phyloP scores from a whole-genome alignment of 2,888 invertebrate species.

The Melipona bicolor region DNA sequence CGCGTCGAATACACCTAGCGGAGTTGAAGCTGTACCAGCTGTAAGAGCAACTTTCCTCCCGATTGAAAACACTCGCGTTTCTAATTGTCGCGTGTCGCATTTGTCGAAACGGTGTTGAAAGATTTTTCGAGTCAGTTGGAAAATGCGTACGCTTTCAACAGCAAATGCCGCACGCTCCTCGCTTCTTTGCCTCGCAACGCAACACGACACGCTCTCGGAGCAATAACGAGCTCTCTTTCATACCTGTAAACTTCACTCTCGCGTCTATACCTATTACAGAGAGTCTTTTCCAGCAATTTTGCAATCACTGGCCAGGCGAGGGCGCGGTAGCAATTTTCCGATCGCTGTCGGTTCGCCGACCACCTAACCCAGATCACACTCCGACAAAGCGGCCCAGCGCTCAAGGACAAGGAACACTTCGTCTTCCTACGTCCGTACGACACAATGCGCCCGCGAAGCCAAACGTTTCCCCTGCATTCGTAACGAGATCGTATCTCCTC shows the following conservation, averaged over 20 bases:
- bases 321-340: not conserved
- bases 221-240: too few relatives aligned
- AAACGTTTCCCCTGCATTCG: slow-evolving; percentile 26
- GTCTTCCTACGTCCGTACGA: slow-evolving; percentile 3
- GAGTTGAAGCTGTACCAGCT: not conserved
- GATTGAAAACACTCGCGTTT: too few relatives aligned
- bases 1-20: not conserved
- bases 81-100: too few relatives aligned
- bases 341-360: not conserved
- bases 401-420: slow-evolving; percentile 10
- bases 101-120: not conserved
- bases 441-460: not conserved
- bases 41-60: not conserved
- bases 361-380: not conserved
- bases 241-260: too few relatives aligned
- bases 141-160: too few relatives aligned
- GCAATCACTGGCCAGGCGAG: too few relatives aligned
- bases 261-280: too few relatives aligned
- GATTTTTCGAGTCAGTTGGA: too few relatives aligned
- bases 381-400: not conserved
- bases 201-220: too few relatives aligned
- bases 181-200: too few relatives aligned
- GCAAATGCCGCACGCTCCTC: too few relatives aligned
- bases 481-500: slow-evolving; percentile 33
- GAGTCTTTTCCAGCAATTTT: too few relatives aligned